These are phyloP conservation scores for Vombatus ursinus DNA, from an alignment of 2,113 vertebrate species.

Conservation along the genomic window DNA sequence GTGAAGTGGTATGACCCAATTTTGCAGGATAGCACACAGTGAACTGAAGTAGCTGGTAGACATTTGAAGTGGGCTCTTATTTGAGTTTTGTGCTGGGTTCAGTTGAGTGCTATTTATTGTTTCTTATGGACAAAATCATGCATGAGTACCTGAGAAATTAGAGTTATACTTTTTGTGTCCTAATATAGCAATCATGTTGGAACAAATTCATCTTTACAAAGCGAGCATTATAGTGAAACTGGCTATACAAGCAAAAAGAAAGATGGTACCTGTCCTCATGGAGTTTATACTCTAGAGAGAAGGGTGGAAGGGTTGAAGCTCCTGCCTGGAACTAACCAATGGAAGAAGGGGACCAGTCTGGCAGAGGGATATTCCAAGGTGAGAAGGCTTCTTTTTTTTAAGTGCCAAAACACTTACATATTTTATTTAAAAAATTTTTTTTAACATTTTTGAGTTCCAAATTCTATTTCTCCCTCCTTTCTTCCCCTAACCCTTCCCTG, in stretches of 20 bases:
- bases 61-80: not conserved
- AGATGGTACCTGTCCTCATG: not conserved
- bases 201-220: not conserved
- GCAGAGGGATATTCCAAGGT: not conserved
- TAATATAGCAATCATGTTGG: not conserved
- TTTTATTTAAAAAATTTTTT: too few relatives aligned
- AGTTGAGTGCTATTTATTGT: not conserved
- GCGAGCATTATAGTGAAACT: not conserved
- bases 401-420: too few relatives aligned
- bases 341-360: not conserved
- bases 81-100: not conserved
- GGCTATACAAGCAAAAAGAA: not conserved
- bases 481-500: too few relatives aligned
- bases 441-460: too few relatives aligned
- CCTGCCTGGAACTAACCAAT: not conserved
- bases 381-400: too few relatives aligned
- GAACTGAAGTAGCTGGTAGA: not conserved
- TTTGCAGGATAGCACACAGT: not conserved
- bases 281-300: not conserved
- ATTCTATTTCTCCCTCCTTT: too few relatives aligned
- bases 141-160: not conserved
- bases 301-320: not conserved
- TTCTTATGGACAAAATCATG: not conserved
- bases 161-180: not conserved
- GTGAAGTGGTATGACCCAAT: not conserved